Conservation (phyloP, 2,797 vertebrate genomes). For the Hydrolagus colliei region DNA sequence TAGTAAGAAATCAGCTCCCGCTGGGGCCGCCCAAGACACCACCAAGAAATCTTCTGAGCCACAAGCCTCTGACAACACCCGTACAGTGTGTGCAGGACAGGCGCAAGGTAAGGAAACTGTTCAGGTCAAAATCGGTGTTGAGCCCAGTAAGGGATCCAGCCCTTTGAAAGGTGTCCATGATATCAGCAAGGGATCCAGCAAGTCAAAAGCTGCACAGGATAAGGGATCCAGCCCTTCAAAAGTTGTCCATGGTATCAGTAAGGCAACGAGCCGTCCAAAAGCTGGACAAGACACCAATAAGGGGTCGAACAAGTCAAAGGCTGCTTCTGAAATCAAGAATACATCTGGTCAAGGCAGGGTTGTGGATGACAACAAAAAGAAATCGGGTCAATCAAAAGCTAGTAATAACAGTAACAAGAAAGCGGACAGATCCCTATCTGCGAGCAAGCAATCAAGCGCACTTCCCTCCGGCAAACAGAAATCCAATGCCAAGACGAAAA, state of each 20-base stretch:
- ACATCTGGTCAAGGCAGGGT: not conserved
- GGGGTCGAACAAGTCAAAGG: constrained; percentile 35
- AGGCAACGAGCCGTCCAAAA: not conserved
- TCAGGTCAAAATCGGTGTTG: constrained; percentile 52
- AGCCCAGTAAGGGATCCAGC: constrained; percentile 36
- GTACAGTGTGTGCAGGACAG: too few relatives aligned
- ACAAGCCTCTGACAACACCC: too few relatives aligned
- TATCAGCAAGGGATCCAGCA: not conserved
- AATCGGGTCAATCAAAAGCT: constrained; percentile 36
- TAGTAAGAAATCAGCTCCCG: constrained; percentile 33
- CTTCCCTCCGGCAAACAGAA: constrained; percentile 45
- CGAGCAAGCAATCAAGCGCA: constrained; percentile 36
- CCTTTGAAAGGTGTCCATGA: not conserved
- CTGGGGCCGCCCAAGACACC: constrained; percentile 36
- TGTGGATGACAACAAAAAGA: constrained; percentile 8
- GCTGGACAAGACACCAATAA: not conserved
- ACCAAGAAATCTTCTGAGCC: constrained; percentile 34
- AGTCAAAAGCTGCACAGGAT: not conserved
- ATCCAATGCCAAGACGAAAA: constrained; percentile 50
- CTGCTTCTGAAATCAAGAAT: constrained; percentile 35
- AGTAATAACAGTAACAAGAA: constrained; percentile 33
- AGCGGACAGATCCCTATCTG: constrained; percentile 36
- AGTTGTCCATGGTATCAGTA: not conserved
- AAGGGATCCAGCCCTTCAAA: not conserved
- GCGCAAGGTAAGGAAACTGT: constrained; percentile 33